Percentiles rank a stretch among this genome's conserved stretches.
Conservation (phyloP, 2,113 vertebrate genomes). For the Calidris pugnax region DNA sequence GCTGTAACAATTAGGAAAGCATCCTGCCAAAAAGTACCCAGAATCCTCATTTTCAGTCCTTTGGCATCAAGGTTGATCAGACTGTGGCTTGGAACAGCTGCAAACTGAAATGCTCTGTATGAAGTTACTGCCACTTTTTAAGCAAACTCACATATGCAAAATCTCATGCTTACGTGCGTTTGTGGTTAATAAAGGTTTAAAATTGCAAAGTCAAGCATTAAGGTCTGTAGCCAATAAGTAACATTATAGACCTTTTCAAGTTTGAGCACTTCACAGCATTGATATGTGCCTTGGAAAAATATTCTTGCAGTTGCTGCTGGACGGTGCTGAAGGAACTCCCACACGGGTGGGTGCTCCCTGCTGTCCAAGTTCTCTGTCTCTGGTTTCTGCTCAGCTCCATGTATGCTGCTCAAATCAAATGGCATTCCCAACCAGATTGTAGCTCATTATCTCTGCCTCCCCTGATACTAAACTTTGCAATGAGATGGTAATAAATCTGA, state of each 20-base stretch:
- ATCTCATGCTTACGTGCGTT: neutral
- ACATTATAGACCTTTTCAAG: neutral
- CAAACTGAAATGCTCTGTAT: neutral
- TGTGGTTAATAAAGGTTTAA: neutral
- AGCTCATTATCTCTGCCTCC: neutral
- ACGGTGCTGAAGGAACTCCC: neutral
- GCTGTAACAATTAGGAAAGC: conserved; percentile 9
- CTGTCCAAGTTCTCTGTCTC: neutral
- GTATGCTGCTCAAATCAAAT: neutral
- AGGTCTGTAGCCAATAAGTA: neutral
- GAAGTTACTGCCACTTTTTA: neutral
- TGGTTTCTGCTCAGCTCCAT: neutral
- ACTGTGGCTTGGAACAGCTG: conserved; percentile 26
- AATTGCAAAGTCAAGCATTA: neutral
- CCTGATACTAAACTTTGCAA: neutral
- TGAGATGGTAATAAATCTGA: neutral
- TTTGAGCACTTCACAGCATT: neutral
- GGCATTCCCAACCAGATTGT: neutral
- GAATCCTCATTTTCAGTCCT: conserved; percentile 24
- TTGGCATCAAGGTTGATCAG: conserved; percentile 20
- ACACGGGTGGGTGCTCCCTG: neutral
- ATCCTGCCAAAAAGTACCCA: conserved; percentile 44
- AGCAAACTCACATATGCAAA: accelerated
- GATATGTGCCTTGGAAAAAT: neutral
- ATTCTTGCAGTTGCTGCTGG: neutral